Conservation (phyloP, 2,113 vertebrate species). For the Neotoma lepida region DNA sequence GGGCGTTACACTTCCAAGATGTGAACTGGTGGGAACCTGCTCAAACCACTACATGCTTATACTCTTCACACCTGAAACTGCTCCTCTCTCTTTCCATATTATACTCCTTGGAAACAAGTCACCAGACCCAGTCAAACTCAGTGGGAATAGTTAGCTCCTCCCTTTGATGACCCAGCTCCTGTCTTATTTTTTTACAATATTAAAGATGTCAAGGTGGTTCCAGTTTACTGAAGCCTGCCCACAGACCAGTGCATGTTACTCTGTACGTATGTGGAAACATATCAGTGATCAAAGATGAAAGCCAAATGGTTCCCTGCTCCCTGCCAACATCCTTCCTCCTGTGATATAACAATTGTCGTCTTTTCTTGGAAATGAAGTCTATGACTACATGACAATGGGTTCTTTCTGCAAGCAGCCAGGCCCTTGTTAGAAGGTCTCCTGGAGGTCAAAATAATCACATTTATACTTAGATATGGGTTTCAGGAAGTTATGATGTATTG, state of each 20-base stretch:
- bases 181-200: neutral
- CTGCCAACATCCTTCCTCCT: conserved; percentile 62
- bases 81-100: neutral
- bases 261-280: neutral
- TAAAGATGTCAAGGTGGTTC: neutral
- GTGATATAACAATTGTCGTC: conserved; percentile 62
- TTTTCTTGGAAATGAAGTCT: conserved; percentile 57
- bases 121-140: too few relatives aligned
- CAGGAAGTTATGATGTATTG: neutral
- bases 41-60: neutral
- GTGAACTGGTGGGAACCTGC: neutral
- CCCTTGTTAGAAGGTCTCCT: neutral
- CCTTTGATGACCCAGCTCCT: neutral
- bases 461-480: conserved; percentile 9
- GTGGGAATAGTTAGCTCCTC: fast-evolving
- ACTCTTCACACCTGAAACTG: neutral
- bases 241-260: neutral
- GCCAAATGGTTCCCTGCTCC: neutral
- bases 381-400: neutral
- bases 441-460: neutral
- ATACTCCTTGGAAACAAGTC: neutral
- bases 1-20: neutral
- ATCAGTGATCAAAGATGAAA: neutral
- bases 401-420: conserved; percentile 6
- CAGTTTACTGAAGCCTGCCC: neutral